Conservation (phyloP, 2,888 invertebrate species). For the Aphidoletes aphidimyza region DNA sequence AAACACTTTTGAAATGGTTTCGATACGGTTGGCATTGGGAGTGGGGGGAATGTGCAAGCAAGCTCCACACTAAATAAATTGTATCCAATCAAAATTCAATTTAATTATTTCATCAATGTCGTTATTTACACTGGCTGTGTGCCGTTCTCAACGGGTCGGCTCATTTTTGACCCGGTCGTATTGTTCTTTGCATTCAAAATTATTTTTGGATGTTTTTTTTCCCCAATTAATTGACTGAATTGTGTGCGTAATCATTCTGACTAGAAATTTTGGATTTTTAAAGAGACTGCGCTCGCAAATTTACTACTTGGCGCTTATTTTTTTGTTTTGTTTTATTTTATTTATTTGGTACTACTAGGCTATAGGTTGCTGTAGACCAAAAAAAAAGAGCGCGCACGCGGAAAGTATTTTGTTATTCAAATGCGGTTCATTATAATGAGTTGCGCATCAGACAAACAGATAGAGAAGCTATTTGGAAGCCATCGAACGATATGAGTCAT, state of each 20-base stretch:
- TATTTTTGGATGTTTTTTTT: neutral
- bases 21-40: neutral
- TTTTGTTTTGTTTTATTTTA: no score
- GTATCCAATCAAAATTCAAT: constrained; percentile 27
- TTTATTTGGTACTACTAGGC: no score
- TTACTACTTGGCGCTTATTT: no score
- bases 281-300: no score
- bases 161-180: neutral
- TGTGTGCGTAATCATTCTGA: no score
- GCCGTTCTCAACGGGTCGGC: neutral
- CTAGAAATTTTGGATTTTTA: no score
- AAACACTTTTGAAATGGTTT: neutral
- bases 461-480: constrained; percentile 36
- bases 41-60: constrained; percentile 30
- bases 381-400: no score
- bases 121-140: neutral
- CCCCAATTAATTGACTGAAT: no score
- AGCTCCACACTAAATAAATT: constrained; percentile 38
- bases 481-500: constrained; percentile 55
- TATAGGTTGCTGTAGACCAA: neutral
- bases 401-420: constrained; percentile 34
- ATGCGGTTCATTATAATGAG: neutral
- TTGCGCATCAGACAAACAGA: neutral
- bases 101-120: constrained; percentile 17
- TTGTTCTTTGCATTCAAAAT: neutral